Evolutionary conservation across 2,797 vertebrate genomes (phyloP).

Genomic region (Oophaga sylvatica): DNA sequence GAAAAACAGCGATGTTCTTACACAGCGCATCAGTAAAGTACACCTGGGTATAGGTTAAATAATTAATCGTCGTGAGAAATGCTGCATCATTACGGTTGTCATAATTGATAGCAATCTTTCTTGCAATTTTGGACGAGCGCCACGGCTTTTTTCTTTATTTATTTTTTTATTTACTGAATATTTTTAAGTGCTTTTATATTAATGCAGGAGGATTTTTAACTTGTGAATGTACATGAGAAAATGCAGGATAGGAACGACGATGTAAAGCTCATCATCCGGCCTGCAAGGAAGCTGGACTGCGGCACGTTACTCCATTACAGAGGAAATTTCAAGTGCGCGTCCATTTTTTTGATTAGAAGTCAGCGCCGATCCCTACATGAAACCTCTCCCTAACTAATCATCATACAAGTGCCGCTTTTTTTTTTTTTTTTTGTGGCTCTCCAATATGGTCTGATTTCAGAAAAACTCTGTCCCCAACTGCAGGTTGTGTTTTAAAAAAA

Average conservation of each 20-base stretch:
- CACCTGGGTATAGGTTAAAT: conserved; percentile 37
- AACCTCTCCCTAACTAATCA: too few species aligned
- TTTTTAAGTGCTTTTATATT: not conserved
- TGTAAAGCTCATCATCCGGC: not conserved
- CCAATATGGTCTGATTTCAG: too few species aligned
- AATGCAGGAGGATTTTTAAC: not conserved
- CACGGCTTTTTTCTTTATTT: not conserved
- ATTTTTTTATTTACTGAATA: not conserved
- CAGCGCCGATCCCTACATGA: not conserved
- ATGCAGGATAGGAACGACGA: not conserved
- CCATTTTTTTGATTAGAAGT: too few species aligned
- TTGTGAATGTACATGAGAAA: not conserved
- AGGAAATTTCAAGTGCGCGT: too few species aligned
- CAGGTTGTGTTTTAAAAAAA: too few species aligned
- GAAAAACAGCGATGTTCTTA: not conserved
- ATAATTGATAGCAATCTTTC: conserved; percentile 21
- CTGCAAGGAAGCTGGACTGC: not conserved
- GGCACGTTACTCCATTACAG: too few species aligned
- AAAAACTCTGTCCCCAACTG: too few species aligned
- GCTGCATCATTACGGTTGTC: conserved; percentile 17
- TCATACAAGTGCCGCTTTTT: too few species aligned
- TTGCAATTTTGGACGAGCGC: not conserved
- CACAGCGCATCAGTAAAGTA: not conserved
- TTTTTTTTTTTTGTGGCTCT: too few species aligned
- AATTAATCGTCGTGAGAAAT: conserved; percentile 8